phyloP scores from a whole-genome alignment of 2,113 vertebrate genomes.

The Caranx ignobilis region DNA sequence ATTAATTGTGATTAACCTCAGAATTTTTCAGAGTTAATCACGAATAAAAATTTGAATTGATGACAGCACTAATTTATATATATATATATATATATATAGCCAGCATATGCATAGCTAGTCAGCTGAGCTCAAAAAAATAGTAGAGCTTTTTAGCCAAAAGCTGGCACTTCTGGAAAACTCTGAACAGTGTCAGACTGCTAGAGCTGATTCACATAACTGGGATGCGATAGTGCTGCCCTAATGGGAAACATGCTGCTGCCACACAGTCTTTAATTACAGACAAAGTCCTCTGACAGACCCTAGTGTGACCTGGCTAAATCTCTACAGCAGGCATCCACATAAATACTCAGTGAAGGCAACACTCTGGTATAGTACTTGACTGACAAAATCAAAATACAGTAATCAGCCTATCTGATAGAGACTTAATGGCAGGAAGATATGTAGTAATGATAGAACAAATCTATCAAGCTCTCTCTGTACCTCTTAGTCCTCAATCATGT shows the following conservation, averaged over 20 bases:
- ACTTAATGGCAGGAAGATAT: conserved; percentile 54
- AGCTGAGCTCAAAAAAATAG: too few relatives aligned
- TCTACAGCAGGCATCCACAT: conserved; percentile 46
- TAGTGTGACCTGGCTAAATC: conserved; percentile 69
- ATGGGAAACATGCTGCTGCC: conserved; percentile 78
- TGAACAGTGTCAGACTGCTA: conserved; percentile 49
- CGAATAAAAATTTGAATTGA: too few relatives aligned
- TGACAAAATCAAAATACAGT: conserved; percentile 64
- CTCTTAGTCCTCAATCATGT: conserved; percentile 58
- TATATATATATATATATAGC: too few relatives aligned
- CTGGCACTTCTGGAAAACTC: too few relatives aligned
- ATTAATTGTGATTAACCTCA: too few relatives aligned
- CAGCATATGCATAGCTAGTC: too few relatives aligned
- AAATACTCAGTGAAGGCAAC: conserved; percentile 49
- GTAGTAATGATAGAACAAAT: conserved; percentile 69
- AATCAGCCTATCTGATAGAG: conserved; percentile 65
- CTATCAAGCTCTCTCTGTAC: conserved; percentile 58
- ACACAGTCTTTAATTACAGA: conserved; percentile 76
- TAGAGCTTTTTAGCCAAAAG: too few relatives aligned
- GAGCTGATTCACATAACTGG: conserved; percentile 68
- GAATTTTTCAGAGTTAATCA: too few relatives aligned
- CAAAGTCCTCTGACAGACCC: conserved; percentile 68
- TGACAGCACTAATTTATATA: too few relatives aligned
- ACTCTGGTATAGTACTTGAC: conserved; percentile 56
- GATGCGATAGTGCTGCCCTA: conserved; percentile 64